These are phyloP conservation scores for Drosophila paucipuncta DNA, from an alignment of 2,888 invertebrate species.

Conservation along the genomic window DNA sequence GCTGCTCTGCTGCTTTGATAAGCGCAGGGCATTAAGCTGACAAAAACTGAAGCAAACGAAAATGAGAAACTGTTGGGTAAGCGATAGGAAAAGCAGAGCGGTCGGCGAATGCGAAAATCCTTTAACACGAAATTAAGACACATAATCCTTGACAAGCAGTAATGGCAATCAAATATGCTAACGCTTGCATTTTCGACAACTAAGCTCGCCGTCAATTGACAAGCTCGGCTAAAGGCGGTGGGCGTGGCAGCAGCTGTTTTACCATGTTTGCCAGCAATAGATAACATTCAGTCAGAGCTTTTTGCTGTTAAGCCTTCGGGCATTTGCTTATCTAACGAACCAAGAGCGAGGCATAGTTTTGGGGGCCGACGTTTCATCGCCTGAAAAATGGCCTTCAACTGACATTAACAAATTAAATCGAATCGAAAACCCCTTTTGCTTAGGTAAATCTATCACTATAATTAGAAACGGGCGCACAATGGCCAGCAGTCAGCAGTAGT, in stretches of 20 bases:
- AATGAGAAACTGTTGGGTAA: conserved; percentile 52
- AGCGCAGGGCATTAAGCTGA: conserved; percentile 76
- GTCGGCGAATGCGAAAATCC: conserved; percentile 67
- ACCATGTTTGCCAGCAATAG: conserved; percentile 24
- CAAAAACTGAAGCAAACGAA: conserved; percentile 65
- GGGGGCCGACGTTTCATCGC: neutral
- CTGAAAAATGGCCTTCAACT: conserved; percentile 59
- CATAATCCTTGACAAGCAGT: conserved; percentile 79
- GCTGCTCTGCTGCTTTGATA: conserved; percentile 68
- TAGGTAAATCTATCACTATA: conserved; percentile 72
- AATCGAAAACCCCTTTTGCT: conserved; percentile 38
- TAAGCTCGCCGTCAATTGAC: conserved; percentile 69
- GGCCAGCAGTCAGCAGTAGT: conserved; percentile 44
- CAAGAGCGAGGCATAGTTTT: conserved; percentile 27
- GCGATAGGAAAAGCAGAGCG: conserved; percentile 20
- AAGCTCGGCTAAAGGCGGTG: conserved; percentile 39
- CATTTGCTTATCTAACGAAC: conserved; percentile 50
- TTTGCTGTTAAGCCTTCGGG: conserved; percentile 52
- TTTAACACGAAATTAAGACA: conserved; percentile 80
- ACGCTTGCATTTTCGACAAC: conserved; percentile 74
- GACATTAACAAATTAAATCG: conserved; percentile 62
- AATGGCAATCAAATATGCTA: conserved; percentile 80
- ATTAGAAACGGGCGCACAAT: conserved; percentile 60
- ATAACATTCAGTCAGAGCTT: conserved; percentile 34
- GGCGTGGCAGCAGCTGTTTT: conserved; percentile 31